Base-by-base conservation (phyloP, 2,797 vertebrate genomes). In the Myotis planiceps region DNA sequence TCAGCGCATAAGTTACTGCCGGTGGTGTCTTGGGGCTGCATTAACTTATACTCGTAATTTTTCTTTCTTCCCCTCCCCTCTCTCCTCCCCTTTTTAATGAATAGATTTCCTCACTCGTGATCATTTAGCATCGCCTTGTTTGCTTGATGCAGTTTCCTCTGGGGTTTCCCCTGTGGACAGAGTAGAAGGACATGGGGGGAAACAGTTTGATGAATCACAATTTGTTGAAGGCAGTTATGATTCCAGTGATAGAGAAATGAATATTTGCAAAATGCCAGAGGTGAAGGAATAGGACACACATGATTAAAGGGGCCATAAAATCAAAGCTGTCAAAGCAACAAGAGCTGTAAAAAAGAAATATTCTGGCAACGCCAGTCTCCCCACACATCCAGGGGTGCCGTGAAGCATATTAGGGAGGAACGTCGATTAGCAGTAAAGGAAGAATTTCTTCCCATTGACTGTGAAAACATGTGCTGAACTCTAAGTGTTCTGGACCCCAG, bases 251-350 rank as follows among this genome's bases (percentile, higher is more conserved):
- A 95, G 94, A 98, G 95, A 98, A 98, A 97, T 88, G 83, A 98
- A 98, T 98, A 98, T 98, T 98, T 98, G 96, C 97, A 98, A 98
- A 98, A 98, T 98, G 98, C 97, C 98, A 98, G 98, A 98, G 98
- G 98, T 98, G 98, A 98, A 98, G 95, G 92, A 98, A 98, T 94
- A 98, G 98, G 98, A 98, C 97, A 98, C 97, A 98, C 96, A 97
- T 98, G 98, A 98, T 98, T 98, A 98, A 98, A 98, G 97, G 82
- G 97, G 95, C 97, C 97, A 97, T 98, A 98, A 98, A 98, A 98
- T 98, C 98, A 98, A 98, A 98, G 94, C 96, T 98, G 98, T 98
- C 98, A 98, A 98, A 97, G 96, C 92, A 98, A 98, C 98, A 98
- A 98, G 94, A 98, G 95, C 96, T 85, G 6, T 98, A 98, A 98